A percentile compares a stretch with the other conserved stretches of the same genome.
Evolutionary conservation across 2,888 invertebrate genomes (phyloP).

Genomic region (Leptinotarsa tumamoca): DNA sequence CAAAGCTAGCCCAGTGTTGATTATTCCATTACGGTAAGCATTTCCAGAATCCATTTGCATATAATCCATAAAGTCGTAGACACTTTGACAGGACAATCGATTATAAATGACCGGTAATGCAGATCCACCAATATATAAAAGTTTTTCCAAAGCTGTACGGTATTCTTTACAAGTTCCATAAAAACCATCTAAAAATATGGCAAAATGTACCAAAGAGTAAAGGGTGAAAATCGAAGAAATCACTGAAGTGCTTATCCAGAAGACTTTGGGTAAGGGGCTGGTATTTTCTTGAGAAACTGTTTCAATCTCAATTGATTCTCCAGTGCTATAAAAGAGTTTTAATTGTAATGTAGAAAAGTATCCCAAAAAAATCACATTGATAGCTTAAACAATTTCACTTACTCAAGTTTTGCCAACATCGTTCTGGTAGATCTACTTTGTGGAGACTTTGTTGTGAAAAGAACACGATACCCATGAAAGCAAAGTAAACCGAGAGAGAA

Average conservation of each 20-base stretch:
- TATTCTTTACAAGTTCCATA: slow-evolving; percentile 82
- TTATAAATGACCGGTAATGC: slow-evolving; percentile 73
- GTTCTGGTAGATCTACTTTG: slow-evolving; percentile 61
- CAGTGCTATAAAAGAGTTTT: slow-evolving; percentile 70
- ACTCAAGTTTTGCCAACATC: slow-evolving; percentile 61
- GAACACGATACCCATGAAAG: slow-evolving; percentile 77
- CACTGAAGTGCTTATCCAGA: slow-evolving; percentile 77
- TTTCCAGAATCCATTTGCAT: slow-evolving; percentile 76
- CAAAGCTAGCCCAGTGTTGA: slow-evolving; percentile 79
- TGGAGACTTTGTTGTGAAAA: slow-evolving; percentile 60
- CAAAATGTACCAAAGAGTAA: slow-evolving; percentile 77
- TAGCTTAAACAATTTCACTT: slow-evolving; percentile 48
- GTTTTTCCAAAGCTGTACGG: slow-evolving; percentile 74
- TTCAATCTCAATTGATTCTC: slow-evolving; percentile 76
- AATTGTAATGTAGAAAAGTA: too few species aligned
- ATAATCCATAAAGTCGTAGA: slow-evolving; percentile 88
- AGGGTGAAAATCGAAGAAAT: slow-evolving; percentile 74
- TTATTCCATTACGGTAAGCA: slow-evolving; percentile 74
- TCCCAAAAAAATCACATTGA: too few species aligned
- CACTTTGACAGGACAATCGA: slow-evolving; percentile 78
- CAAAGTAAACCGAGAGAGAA: slow-evolving; percentile 74
- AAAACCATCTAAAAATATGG: slow-evolving; percentile 80
- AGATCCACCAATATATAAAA: slow-evolving; percentile 70
- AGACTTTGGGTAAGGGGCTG: slow-evolving; percentile 72
- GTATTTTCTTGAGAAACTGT: slow-evolving; percentile 72